phyloP scores from a whole-genome alignment of 2,888 invertebrate species.

The Hydrotaea diabolus region DNA sequence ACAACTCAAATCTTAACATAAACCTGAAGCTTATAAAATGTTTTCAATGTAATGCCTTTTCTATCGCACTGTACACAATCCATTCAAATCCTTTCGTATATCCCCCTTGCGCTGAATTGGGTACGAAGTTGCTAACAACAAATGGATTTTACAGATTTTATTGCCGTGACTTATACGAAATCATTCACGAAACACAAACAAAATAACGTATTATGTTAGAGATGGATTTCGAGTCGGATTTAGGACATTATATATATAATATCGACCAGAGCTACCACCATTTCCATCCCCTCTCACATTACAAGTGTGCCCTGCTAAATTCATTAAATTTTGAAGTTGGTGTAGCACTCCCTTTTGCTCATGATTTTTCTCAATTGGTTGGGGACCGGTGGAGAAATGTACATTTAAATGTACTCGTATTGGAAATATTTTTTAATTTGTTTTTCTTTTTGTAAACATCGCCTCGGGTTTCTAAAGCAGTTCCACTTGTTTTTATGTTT shows the following conservation, averaged over 20 bases:
- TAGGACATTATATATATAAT: background rate
- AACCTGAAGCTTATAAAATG: no score
- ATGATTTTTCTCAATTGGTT: background rate
- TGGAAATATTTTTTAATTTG: constrained; percentile 12
- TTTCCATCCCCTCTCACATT: background rate
- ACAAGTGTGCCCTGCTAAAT: background rate
- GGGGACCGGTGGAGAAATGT: background rate
- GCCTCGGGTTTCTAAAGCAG: background rate
- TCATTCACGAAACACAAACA: background rate
- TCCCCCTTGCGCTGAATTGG: background rate
- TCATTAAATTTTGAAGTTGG: no score
- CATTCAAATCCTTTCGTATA: background rate
- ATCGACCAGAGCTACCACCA: background rate
- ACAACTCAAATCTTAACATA: no score
- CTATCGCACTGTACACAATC: background rate
- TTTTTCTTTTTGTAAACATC: background rate
- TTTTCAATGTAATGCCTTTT: no score
- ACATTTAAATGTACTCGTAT: constrained; percentile 4
- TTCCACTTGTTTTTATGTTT: background rate
- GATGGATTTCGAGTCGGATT: background rate
- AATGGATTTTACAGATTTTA: constrained; percentile 5
- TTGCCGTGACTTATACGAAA: background rate
- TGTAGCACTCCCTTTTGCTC: no score
- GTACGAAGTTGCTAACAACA: background rate
- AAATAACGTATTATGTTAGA: background rate